A percentile compares a stretch with the other conserved stretches of the same genome.
Evolutionary conservation across 2,113 vertebrate species (phyloP).

Genomic region (Phylloscopus whistleri): DNA sequence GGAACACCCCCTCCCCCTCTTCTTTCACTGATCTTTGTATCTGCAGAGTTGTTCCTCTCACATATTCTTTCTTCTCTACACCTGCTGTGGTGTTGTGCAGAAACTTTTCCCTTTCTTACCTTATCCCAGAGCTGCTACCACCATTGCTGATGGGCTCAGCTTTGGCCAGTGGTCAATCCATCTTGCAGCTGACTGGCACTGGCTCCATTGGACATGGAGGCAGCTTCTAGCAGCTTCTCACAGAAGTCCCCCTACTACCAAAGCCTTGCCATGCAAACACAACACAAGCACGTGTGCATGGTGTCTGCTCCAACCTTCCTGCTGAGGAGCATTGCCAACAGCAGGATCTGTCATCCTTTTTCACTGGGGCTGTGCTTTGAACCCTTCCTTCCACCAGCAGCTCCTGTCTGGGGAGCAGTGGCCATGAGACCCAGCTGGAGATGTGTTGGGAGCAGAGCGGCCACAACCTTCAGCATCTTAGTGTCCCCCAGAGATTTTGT

Average conservation of each 20-base stretch:
- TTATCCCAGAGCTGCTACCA: not conserved
- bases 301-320: not conserved
- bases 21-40: not conserved
- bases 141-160: not conserved
- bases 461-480: not conserved
- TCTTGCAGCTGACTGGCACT: not conserved
- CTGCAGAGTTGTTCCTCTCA: not conserved
- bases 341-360: not conserved
- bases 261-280: not conserved
- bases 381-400: not conserved
- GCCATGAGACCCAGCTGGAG: not conserved
- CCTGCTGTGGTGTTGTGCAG: not conserved
- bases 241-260: not conserved
- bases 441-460: not conserved
- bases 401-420: not conserved
- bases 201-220: not conserved
- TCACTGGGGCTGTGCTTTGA: not conserved
- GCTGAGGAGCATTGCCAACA: not conserved
- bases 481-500: fast-evolving
- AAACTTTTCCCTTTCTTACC: not conserved
- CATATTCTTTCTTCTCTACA: not conserved
- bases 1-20: not conserved
- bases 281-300: fast-evolving
- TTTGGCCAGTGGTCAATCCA: not conserved
- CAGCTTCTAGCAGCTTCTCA: not conserved